phyloP scores from a whole-genome alignment of 2,888 invertebrate species.

The Orthosia incerta region DNA sequence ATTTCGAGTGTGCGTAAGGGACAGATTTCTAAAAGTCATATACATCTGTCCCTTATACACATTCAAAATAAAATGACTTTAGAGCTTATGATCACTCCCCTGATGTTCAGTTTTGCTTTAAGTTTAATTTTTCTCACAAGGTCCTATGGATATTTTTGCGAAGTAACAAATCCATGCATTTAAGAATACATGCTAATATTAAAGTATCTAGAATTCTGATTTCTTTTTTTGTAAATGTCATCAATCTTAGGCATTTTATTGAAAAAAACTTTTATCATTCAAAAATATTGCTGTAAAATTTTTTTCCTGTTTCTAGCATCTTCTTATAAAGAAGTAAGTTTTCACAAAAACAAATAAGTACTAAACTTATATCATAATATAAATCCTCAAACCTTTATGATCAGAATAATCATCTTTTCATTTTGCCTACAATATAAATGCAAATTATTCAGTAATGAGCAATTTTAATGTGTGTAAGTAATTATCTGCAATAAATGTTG shows the following conservation, averaged over 20 bases:
- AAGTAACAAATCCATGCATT: conserved; percentile 30
- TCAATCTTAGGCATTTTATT: conserved; percentile 4
- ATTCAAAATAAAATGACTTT: too few species aligned
- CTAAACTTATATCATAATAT: conserved; percentile 4
- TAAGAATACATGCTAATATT: conserved; percentile 17
- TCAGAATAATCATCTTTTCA: conserved; percentile 6
- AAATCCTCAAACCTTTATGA: not conserved
- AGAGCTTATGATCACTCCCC: too few species aligned
- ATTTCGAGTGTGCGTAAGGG: too few species aligned
- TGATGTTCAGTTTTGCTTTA: conserved; percentile 13
- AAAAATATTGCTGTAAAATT: not conserved
- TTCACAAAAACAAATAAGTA: conserved; percentile 16
- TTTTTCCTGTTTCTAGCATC: not conserved
- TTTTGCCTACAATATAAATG: conserved; percentile 30
- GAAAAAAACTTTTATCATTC: not conserved
- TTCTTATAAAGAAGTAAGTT: not conserved
- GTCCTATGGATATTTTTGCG: conserved; percentile 7
- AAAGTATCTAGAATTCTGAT: conserved; percentile 1
- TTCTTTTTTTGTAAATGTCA: conserved; percentile 23
- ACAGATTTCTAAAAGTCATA: too few species aligned
- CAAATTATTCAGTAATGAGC: conserved; percentile 28
- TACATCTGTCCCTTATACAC: too few species aligned
- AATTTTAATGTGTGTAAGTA: conserved; percentile 55
- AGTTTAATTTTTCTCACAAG: conserved; percentile 23
- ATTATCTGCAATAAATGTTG: conserved; percentile 70